These are phyloP conservation scores for Cosmopolites sordidus DNA, from an alignment of 2,888 invertebrate genomes.

Conservation along the genomic window DNA sequence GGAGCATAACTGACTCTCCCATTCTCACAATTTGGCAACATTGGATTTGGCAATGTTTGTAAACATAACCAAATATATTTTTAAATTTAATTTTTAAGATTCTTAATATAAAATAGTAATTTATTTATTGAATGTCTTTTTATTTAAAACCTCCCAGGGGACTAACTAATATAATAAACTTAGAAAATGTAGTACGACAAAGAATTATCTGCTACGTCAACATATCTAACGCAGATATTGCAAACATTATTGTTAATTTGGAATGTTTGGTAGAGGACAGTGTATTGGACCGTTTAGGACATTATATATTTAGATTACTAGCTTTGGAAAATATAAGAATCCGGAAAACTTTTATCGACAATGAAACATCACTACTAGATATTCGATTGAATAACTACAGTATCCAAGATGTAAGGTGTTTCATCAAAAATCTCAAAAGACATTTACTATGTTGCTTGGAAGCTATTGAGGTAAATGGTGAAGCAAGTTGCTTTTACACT, in stretches of 20 bases:
- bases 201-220: slow-evolving; percentile 52
- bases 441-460: slow-evolving; percentile 26
- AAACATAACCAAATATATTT: too few relatives aligned
- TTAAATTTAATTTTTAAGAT: too few relatives aligned
- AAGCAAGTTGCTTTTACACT: slow-evolving; percentile 14
- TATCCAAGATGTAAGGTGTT: slow-evolving; percentile 17
- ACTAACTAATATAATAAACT: slow-evolving; percentile 51
- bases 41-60: too few relatives aligned
- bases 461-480: slow-evolving; percentile 14
- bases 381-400: slow-evolving; percentile 28
- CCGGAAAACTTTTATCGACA: slow-evolving; percentile 39
- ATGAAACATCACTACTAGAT: slow-evolving; percentile 27
- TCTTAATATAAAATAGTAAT: too few relatives aligned
- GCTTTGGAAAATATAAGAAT: slow-evolving; percentile 44
- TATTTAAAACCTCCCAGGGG: slow-evolving; percentile 57
- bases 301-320: slow-evolving; percentile 54
- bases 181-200: slow-evolving; percentile 53
- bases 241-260: slow-evolving; percentile 41
- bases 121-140: too few relatives aligned
- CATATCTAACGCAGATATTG: slow-evolving; percentile 35
- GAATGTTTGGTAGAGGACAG: slow-evolving; percentile 59
- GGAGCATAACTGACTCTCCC: too few relatives aligned
- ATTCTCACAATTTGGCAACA: too few relatives aligned
- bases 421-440: slow-evolving; percentile 28
- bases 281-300: slow-evolving; percentile 56